These are phyloP conservation scores for Electrophaes corylata DNA, from an alignment of 2,888 invertebrate species.

Conservation along the genomic window DNA sequence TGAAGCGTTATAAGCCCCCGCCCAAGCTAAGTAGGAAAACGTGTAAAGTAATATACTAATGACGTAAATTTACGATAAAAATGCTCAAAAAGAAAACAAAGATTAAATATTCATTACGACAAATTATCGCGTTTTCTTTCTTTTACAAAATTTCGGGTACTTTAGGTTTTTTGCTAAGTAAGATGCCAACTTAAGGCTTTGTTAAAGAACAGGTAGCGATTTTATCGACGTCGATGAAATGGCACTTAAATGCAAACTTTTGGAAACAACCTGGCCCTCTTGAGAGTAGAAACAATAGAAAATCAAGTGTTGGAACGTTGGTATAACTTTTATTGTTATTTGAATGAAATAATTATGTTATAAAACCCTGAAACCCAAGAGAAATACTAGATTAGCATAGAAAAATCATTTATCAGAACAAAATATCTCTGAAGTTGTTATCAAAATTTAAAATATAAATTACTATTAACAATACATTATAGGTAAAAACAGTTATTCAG, in stretches of 20 bases:
- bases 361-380: too few species aligned
- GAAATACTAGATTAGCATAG: too few species aligned
- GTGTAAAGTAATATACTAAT: slow-evolving; percentile 71
- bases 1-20: slow-evolving; percentile 32
- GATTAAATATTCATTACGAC: slow-evolving; percentile 77
- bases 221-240: slow-evolving; percentile 52
- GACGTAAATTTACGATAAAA: slow-evolving; percentile 63
- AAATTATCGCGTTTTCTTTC: slow-evolving; percentile 68
- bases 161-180: slow-evolving; percentile 51
- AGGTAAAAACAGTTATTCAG: too few species aligned
- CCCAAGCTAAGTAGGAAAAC: slow-evolving; percentile 57
- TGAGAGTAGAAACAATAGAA: not conserved
- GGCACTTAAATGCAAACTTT: not conserved
- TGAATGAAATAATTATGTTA: too few species aligned
- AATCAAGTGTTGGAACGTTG: not conserved
- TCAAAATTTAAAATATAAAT: too few species aligned
- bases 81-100: slow-evolving; percentile 62
- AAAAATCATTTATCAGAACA: too few species aligned
- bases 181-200: slow-evolving; percentile 35
- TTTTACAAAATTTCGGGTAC: slow-evolving; percentile 53
- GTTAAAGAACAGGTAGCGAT: slow-evolving; percentile 19
- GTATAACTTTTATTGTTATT: not conserved
- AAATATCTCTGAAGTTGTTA: too few species aligned
- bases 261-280: not conserved
- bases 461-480: too few species aligned